Conservation (phyloP, 2,888 invertebrate species). For the Trypoxylon attenuatum region DNA sequence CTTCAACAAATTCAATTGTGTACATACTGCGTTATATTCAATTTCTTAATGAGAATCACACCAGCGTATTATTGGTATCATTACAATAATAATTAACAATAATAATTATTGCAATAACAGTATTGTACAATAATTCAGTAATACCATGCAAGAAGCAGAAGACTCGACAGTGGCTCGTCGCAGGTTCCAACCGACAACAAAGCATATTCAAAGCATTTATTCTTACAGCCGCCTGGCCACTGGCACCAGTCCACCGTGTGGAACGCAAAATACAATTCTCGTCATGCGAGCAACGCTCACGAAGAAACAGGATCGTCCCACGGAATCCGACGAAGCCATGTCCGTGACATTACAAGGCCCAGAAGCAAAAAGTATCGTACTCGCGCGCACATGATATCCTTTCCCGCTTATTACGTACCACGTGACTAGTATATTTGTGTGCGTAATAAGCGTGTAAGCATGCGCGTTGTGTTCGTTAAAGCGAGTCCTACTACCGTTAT, state of each 20-base stretch:
- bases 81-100: too few species aligned
- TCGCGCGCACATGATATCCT: neutral
- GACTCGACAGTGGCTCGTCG: too few species aligned
- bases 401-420: neutral
- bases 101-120: neutral
- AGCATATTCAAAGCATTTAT: neutral
- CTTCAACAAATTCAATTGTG: too few species aligned
- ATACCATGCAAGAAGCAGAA: neutral
- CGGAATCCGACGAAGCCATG: neutral
- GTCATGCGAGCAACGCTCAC: neutral
- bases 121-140: constrained; percentile 1
- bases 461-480: neutral
- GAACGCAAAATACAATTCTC: neutral
- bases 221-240: neutral
- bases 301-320: neutral
- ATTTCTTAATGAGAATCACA: too few species aligned
- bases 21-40: too few species aligned
- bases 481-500: neutral
- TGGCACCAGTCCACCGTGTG: constrained; percentile 2
- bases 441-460: too few species aligned
- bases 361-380: neutral
- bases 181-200: neutral
- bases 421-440: too few species aligned
- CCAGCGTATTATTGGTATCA: too few species aligned
- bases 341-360: constrained; percentile 1